Percentiles rank a stretch among this genome's conserved stretches.
Conservation (phyloP, 2,888 invertebrate species). For the Brachylomia viminalis region DNA sequence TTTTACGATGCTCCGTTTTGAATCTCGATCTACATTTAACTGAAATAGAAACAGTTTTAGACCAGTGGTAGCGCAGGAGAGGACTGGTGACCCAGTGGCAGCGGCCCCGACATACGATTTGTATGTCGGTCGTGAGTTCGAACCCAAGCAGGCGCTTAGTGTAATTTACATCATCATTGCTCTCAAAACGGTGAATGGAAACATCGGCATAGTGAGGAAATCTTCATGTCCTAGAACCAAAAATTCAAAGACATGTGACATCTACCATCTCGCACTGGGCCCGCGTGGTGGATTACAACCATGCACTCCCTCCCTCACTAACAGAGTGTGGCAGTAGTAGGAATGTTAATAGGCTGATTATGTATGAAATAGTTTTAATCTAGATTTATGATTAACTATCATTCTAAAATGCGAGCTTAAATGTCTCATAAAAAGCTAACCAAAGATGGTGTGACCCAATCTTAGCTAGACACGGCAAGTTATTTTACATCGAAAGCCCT, state of each 20-base stretch:
- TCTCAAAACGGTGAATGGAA: background rate
- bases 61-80: too few species aligned
- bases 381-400: background rate
- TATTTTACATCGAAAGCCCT: constrained; percentile 15
- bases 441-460: constrained; percentile 18
- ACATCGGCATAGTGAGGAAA: background rate
- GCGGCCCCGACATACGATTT: background rate
- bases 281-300: background rate
- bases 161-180: background rate
- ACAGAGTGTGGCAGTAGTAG: background rate
- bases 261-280: background rate
- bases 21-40: background rate
- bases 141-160: background rate
- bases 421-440: constrained; percentile 16
- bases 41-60: background rate
- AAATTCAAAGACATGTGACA: background rate
- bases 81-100: background rate
- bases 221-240: background rate
- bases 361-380: background rate
- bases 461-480: constrained; percentile 13
- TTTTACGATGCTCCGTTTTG: background rate
- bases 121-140: background rate
- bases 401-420: background rate
- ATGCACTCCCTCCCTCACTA: too few species aligned
- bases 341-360: background rate